Evolutionary conservation across 37 sponge, comb jelly and placozoan genomes (phyloP).

Genomic region (Axinella damicornis): DNA sequence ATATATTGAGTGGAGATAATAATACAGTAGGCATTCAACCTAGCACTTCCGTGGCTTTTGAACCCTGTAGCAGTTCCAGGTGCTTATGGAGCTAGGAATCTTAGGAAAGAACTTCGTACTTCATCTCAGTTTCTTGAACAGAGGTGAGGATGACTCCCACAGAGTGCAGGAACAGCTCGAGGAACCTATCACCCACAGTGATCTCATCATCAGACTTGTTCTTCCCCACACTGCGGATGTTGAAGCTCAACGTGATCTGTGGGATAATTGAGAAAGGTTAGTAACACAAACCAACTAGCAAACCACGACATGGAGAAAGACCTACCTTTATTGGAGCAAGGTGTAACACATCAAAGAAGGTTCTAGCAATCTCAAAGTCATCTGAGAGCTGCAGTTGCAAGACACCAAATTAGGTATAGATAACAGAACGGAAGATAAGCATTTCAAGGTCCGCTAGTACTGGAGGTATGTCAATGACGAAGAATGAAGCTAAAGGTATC

Average conservation of each 20-base stretch:
- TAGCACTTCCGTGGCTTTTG: too few species aligned
- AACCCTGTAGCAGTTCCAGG: too few species aligned
- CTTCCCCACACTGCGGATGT: constrained; percentile 64
- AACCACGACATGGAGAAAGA: background rate
- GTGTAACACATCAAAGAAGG: constrained; percentile 75
- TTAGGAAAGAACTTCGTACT: constrained; percentile 46
- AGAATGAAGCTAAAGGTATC: background rate
- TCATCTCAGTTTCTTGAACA: constrained; percentile 76
- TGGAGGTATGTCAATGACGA: too few species aligned
- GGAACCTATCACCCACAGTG: constrained; percentile 50
- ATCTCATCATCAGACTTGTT: constrained; percentile 44
- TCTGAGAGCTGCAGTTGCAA: constrained; percentile 23
- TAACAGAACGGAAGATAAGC: too few species aligned
- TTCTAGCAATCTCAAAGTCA: constrained; percentile 46
- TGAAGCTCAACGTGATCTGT: constrained; percentile 74
- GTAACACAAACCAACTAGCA: background rate
- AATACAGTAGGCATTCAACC: constrained; percentile 4
- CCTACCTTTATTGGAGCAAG: constrained; percentile 86
- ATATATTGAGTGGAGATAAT: constrained; percentile 5
- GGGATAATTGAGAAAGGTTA: background rate
- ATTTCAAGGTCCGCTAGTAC: too few species aligned
- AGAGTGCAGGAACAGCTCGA: constrained; percentile 74
- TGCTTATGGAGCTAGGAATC: background rate
- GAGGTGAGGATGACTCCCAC: constrained; percentile 80
- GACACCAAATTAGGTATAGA: too few species aligned